Evolutionary conservation across 2,888 invertebrate genomes (phyloP).

Genomic region (Biston stratarius): DNA sequence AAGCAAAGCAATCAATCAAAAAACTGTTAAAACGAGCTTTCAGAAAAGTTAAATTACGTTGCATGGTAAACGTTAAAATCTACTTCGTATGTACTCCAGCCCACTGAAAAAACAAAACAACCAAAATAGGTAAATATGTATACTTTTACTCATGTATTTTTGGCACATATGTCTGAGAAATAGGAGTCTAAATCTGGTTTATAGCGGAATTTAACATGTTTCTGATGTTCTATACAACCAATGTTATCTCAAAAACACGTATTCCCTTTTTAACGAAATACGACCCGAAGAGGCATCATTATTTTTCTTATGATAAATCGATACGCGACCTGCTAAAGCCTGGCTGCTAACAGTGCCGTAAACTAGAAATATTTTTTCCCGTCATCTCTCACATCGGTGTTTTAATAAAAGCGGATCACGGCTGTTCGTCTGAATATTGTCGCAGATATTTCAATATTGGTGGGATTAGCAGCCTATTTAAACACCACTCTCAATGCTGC

Average conservation of each 20-base stretch:
- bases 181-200: neutral
- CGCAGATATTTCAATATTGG: conserved; percentile 86
- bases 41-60: conserved; percentile 18
- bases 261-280: conserved; percentile 31
- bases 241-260: conserved; percentile 27
- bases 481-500: conserved; percentile 79
- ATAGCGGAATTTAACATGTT: neutral
- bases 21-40: conserved; percentile 13
- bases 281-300: conserved; percentile 19
- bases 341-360: conserved; percentile 39
- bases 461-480: conserved; percentile 84
- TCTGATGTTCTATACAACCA: conserved; percentile 8
- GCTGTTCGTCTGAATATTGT: conserved; percentile 80
- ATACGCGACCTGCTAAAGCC: conserved; percentile 25
- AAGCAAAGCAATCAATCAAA: conserved; percentile 18
- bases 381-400: conserved; percentile 72
- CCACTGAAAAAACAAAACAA: neutral
- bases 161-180: neutral
- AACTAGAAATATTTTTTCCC: conserved; percentile 63
- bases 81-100: neutral
- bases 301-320: conserved; percentile 37
- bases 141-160: neutral
- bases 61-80: neutral
- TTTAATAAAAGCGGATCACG: conserved; percentile 84
- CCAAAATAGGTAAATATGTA: neutral